Evolutionary conservation across 2,888 invertebrate genomes (phyloP), one percentile per base, ranked within the genome.

Genomic region (Anarsia innoxiella): DNA sequence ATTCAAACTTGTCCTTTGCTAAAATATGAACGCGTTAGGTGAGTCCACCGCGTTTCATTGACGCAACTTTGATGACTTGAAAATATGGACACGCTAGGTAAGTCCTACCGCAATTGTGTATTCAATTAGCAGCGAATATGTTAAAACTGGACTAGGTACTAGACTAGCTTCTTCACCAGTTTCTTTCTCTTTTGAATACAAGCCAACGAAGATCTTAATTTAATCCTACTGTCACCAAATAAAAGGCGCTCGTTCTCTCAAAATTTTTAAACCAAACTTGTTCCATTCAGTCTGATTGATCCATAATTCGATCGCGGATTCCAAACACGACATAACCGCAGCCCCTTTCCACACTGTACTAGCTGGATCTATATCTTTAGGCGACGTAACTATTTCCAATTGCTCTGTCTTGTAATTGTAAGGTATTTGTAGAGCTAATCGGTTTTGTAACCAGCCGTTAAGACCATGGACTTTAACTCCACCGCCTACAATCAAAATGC

Each of bases 321-420:
- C 97, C 40, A 97, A 74, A 54, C 96, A 95, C 0, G 96, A 94
- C 88, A 97, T 90, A 6, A 97, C 93, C 0, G 96, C 93, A 1
- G 96, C 97, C 0, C 97, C 97, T 69, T 97, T 97, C 97, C 97
- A 97, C 0, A 93, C 89, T 0, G 94, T 93, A 83, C 94, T 91
- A 1, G 93, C 90, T 0, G 96, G 93, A 70, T 97, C 96, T 87
- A 96, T 93, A 56, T 97, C 97, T 70, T 96, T 95, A 0, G 95
- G 94, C 45, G 93, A 91, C 0, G 93, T 94, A 29, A 96, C 93
- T 37, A 97, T 94, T 68, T 97, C 97, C 53, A 95, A 74, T 76
- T 93, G 91, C 60, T 94, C 92, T 83, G 91, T 89, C 66, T 93
- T 88, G 59, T 91, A 93, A 50, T 90, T 85, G 52, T 91, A 90